A percentile compares a stretch with the other conserved stretches of the same genome.
Conservation (phyloP, 2,797 vertebrate genomes). For the Amazona finschi region DNA sequence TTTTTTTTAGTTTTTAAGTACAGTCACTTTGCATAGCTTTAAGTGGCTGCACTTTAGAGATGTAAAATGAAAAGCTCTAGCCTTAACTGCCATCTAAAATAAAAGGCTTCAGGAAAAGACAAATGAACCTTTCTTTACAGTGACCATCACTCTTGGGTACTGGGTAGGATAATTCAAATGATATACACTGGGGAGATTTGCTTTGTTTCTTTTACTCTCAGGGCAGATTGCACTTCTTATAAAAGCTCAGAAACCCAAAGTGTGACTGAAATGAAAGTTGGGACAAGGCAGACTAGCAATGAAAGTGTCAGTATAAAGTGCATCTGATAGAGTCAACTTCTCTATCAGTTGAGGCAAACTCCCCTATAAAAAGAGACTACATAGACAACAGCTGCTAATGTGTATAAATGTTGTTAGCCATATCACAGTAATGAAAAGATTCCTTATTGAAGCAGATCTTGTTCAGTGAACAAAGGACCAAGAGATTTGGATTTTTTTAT, state of each 20-base stretch:
- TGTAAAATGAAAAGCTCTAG: background rate
- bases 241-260: background rate
- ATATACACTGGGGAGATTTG: background rate
- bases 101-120: background rate
- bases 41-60: background rate
- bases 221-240: background rate
- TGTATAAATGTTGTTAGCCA: background rate
- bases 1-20: background rate
- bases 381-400: background rate
- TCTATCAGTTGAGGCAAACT: background rate
- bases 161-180: background rate
- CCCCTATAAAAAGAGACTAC: background rate
- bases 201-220: background rate
- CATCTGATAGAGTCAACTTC: background rate
- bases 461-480: background rate
- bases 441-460: background rate
- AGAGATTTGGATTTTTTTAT: background rate
- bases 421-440: background rate
- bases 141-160: background rate
- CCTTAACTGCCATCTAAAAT: background rate
- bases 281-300: background rate
- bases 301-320: background rate
- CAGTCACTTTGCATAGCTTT: background rate
- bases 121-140: background rate
- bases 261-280: background rate